Percentiles rank a stretch among this genome's conserved stretches.
phyloP scores from a whole-genome alignment of 1,140 invertebrate genomes.

The Cylas formicarius region DNA sequence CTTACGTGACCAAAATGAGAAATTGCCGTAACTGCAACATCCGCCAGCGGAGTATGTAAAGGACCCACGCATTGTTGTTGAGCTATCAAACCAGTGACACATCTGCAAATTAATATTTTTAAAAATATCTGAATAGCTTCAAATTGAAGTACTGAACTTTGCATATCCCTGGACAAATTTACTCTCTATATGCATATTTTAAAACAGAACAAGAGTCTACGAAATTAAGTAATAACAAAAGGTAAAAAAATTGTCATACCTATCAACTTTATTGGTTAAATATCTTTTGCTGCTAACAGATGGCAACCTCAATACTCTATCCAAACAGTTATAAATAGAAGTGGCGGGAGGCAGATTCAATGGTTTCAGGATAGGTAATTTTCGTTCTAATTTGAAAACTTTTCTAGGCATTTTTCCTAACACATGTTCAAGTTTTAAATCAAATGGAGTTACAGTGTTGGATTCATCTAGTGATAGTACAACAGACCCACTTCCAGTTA shows the following conservation, averaged over 20 bases:
- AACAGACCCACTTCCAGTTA: constrained; percentile 81
- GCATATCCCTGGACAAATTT: no score
- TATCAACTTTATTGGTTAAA: constrained; percentile 89
- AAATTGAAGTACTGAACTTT: no score
- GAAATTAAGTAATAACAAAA: no score
- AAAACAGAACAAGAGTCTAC: no score
- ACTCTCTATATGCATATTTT: no score
- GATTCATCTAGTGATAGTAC: constrained; percentile 51
- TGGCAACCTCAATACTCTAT: constrained; percentile 78
- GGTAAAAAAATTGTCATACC: constrained; percentile 4
- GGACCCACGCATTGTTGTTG: constrained; percentile 98
- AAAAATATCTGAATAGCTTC: no score
- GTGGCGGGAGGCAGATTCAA: constrained; percentile 50
- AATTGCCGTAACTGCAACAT: constrained; percentile 88
- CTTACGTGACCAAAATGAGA: constrained; percentile 59
- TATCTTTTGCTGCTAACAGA: constrained; percentile 93
- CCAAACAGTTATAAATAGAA: constrained; percentile 59
- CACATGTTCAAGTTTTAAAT: constrained; percentile 83
- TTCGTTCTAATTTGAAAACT: constrained; percentile 51
- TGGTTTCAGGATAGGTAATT: constrained; percentile 28
- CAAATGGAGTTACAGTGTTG: constrained; percentile 51
- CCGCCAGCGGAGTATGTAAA: constrained; percentile 88
- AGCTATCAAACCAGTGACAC: constrained; percentile 90
- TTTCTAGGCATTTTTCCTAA: constrained; percentile 82
- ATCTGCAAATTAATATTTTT: no score